These are phyloP conservation scores for Xylophagus ater DNA, from an alignment of 2,888 invertebrate species.

Conservation along the genomic window DNA sequence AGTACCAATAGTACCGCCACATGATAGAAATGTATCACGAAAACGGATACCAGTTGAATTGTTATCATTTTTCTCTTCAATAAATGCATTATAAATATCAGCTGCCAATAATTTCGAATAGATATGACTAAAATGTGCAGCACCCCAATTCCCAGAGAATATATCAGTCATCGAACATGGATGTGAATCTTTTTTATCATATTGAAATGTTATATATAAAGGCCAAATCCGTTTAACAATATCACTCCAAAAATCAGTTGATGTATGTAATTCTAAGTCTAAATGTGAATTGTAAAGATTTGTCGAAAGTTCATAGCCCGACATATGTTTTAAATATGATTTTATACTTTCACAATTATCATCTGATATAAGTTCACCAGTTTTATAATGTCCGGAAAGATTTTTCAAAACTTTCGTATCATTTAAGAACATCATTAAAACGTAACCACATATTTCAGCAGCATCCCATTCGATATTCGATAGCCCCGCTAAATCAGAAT, in stretches of 20 bases:
- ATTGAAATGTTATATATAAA: conserved; percentile 57
- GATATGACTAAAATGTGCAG: conserved; percentile 72
- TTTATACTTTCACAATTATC: conserved; percentile 53
- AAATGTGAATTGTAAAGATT: conserved; percentile 71
- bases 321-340: conserved; percentile 58
- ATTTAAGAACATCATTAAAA: conserved; percentile 71
- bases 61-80: conserved; percentile 39
- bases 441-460: conserved; percentile 68
- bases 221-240: conserved; percentile 69
- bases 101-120: conserved; percentile 88
- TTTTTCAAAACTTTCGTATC: conserved; percentile 48
- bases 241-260: conserved; percentile 71
- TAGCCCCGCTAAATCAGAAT: conserved; percentile 73
- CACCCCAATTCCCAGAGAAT: conserved; percentile 72
- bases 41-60: conserved; percentile 51
- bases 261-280: conserved; percentile 72
- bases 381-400: conserved; percentile 65
- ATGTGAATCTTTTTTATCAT: conserved; percentile 70
- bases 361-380: conserved; percentile 57
- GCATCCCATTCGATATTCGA: conserved; percentile 92
- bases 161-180: conserved; percentile 77
- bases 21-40: conserved; percentile 69
- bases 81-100: conserved; percentile 76
- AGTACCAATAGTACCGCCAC: conserved; percentile 71
- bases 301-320: conserved; percentile 65